These are phyloP conservation scores for Wasmannia auropunctata DNA, from an alignment of 1,140 invertebrate genomes.

Conservation along the genomic window DNA sequence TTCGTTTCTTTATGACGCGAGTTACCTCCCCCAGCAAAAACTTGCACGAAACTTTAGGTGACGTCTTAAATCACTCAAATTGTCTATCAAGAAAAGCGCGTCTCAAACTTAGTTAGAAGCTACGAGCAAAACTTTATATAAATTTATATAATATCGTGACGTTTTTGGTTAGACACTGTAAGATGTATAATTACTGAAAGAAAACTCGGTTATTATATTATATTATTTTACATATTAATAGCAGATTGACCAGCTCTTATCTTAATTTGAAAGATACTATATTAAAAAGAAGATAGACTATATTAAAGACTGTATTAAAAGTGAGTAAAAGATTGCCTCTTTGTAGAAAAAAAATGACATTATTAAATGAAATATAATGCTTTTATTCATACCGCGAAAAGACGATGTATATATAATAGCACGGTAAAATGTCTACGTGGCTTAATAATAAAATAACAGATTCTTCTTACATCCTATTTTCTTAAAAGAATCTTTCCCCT, in stretches of 20 bases:
- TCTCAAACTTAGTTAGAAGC: conserved; percentile 39
- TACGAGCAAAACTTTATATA: conserved; percentile 25
- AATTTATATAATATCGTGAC: conserved; percentile 26
- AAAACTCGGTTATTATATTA: background rate
- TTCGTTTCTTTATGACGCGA: background rate
- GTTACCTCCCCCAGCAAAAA: conserved; percentile 24
- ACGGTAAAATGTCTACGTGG: background rate
- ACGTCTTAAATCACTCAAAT: conserved; percentile 56
- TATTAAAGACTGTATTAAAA: background rate
- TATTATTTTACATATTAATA: conserved; percentile 2
- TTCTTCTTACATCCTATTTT: background rate
- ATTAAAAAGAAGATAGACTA: background rate
- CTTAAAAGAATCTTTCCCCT: background rate
- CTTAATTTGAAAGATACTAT: background rate
- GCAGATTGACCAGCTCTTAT: background rate
- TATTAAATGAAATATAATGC: background rate
- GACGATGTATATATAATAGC: background rate
- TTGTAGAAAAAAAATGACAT: background rate
- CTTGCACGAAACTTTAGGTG: conserved; percentile 30
- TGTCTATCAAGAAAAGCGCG: conserved; percentile 39
- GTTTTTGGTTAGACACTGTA: background rate
- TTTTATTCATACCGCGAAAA: background rate
- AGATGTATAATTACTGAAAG: conserved; percentile 16
- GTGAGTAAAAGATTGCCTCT: background rate
- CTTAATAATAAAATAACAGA: background rate